Base-by-base conservation (phyloP, 2,797 vertebrate species). In the Neomorphus geoffroyi region DNA sequence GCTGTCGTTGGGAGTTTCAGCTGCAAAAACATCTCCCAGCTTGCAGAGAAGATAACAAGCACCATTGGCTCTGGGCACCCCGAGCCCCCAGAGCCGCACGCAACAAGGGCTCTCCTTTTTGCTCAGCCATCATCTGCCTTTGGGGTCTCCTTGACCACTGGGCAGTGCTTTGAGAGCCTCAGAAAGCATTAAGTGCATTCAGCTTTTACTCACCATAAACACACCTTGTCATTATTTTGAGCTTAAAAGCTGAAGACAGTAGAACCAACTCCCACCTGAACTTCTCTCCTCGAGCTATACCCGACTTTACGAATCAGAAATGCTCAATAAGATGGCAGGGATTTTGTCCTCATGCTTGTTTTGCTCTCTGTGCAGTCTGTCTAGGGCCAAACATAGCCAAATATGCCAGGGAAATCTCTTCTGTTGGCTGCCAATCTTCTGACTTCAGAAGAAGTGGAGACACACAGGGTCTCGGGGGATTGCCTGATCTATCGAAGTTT, bases 381-480 rank as follows among this genome's bases (percentile, higher is more conserved):
- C 48, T 45, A 37, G 45, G 35, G 30, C 30, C 79, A 82, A 57
- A 61, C 13, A 14, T 1, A 23, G 2, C 56, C 61, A 43, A 22
- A 65, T 17, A 50, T 22, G n/a, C 71, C 60, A 46, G 50, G 67
- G 21, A 74, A 89, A 39, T 50, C 26, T 86, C 35, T 71, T 32
- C 70, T 51, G 22, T 32, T 13, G 1, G n/a, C 66, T 85, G n/a
- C 67, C 67, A 78, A 53, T 18, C 88, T 82, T 69, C 77, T 41
- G 73, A 72, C 62, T 80, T 88, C 91, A 45, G 80, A 53, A 86
- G 79, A 69, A 48, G 50, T 3, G 24, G 73, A 74, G 78, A 30
- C 3, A 6, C 0, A 0, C 0, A 0, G 28, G 50, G 19, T 72
- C 90, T 57, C n/a, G 0, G 50, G 79, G 87, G 75, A 62, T 43